Base-by-base conservation (phyloP, 2,113 vertebrate species). In the Callospermophilus lateralis region DNA sequence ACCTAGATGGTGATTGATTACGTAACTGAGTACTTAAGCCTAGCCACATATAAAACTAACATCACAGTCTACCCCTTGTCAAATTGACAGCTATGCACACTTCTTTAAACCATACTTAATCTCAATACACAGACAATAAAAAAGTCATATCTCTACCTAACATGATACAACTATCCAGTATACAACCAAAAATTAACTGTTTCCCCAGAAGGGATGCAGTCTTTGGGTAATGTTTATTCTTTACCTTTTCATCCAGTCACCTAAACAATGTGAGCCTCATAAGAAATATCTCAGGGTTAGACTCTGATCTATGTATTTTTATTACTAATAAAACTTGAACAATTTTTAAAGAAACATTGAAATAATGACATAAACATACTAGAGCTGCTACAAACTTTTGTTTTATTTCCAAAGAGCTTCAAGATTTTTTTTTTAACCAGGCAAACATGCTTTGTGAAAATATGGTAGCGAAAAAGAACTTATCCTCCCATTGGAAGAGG, bases 391-490 rank as follows among this genome's bases (percentile, higher is more conserved):
- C 30, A 78, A 73, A 51, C 84, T 72, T 24, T 63, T 51, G n/a
- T 80, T 92, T 81, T 55, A 90, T 88, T 89, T 96, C 63, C 63
- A 76, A 96, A 93, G 42, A 86, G 26, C 39, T 83, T 48, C 16
- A 70, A 58, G 53, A 42, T 90, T 53, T 51, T 22, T 74, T 98
- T 42, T 98, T 58, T 68, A 95, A 93, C 83, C 37, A 28, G 9
- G 22, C 28, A 88, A 63, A 85, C 39, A 70, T 73, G 63, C 55
- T 97, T 96, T 96, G 93, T 89, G 32, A 85, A 94, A 92, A 80
- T 16, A 37, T 8, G 42, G 92, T 45, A 74, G 16, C 51, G 86
- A 91, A 65, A 70, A 70, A n/a, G 17, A 24, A n/a, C 20, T 42
- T 65, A 42, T 51, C 5, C 17, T 84, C 28, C 37, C 51, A 28